phyloP scores from a whole-genome alignment of 2,113 vertebrate genomes.

The Excalfactoria chinensis region DNA sequence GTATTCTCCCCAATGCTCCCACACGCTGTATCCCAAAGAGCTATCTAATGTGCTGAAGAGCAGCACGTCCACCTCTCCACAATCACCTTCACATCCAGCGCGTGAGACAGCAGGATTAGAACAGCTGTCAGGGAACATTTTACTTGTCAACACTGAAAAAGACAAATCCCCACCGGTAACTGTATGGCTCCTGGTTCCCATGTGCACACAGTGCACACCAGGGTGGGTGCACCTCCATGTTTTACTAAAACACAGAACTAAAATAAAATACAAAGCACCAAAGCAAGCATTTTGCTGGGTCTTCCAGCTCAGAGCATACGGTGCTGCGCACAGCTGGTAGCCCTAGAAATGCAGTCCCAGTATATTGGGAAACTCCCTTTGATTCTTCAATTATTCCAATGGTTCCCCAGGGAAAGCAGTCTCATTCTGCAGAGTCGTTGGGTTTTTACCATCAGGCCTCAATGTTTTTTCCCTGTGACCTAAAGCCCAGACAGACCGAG shows the following conservation, averaged over 20 bases:
- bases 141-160: not conserved
- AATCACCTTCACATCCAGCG: not conserved
- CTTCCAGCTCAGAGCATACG: not conserved
- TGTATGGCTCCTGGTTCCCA: not conserved
- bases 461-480: not conserved
- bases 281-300: not conserved
- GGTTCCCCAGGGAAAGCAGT: not conserved
- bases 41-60: not conserved
- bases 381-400: not conserved
- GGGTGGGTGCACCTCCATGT: not conserved
- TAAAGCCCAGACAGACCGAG: constrained; percentile 22
- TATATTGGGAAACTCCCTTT: not conserved
- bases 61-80: not conserved
- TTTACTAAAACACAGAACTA: not conserved
- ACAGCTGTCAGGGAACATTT: constrained; percentile 38
- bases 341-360: not conserved
- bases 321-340: not conserved
- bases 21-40: accelerated
- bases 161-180: not conserved
- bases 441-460: not conserved
- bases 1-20: not conserved
- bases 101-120: not conserved
- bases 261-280: not conserved
- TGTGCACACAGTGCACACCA: not conserved
- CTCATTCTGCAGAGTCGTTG: not conserved